Evolutionary conservation across 2,113 vertebrate species (phyloP), one percentile per base, ranked within the genome.

Genomic region (Labrus mixtus): DNA sequence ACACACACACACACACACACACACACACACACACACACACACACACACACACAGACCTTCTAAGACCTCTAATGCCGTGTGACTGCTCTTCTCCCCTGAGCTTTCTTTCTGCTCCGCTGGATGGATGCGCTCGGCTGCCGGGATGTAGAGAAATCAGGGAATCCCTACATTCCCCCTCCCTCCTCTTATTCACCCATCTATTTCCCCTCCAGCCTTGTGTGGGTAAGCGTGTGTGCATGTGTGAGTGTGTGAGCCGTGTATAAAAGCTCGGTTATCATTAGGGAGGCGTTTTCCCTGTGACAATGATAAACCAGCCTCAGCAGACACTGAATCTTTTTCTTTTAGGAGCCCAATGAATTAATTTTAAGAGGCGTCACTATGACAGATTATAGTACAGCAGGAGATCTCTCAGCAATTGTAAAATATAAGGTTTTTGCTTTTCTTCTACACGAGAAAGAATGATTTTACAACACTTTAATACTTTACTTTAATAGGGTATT

Each of bases 91-190:
- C 71, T 84, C 81, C 86, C 82, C 71, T 11, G 85, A 81, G 85
- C 80, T 89, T 89, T 80, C 68, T 67, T 74, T 87, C 84, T 82
- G 88, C 88, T 87, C 74, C 57, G 46, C 73, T 87, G 82, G 76
- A 73, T 72, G 72, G 78, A 73, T 72, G 72, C 79, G 81, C 82
- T 67, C 23, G 63, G 64, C 70, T 78, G 63, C 68, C 63, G 68
- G 69, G 65, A 8, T 69, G 76, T 7, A 45, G 39, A 76, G 69
- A 72, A 83, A 61, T 79, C 60, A 84, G 91, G 89, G 91, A 91
- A 84, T 91, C 87, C 89, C 83, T 84, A 2, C 78, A 71, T 81
- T 72, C 64, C 39, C 75, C 39, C 75, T 37, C 48, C 74, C 78
- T 84, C 65, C 69, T 73, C 71, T 79, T 81, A 72, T 58, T 76